Evolutionary conservation across 2,797 vertebrate species (phyloP).

Genomic region (Crenichthys baileyi): DNA sequence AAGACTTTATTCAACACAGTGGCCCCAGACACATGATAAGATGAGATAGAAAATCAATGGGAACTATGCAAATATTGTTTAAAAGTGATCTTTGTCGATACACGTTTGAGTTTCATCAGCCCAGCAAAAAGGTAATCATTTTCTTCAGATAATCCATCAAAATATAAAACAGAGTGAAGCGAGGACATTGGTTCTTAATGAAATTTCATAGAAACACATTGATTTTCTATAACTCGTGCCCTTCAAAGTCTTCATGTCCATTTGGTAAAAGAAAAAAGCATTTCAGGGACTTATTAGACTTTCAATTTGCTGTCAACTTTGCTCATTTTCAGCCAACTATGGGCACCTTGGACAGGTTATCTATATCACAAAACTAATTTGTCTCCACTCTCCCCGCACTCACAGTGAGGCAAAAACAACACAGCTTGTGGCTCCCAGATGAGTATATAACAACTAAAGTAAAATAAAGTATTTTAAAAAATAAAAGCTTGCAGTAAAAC

Average conservation of each 20-base stretch:
- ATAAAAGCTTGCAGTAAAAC: conserved; percentile 3
- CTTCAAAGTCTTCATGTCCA: conserved; percentile 89
- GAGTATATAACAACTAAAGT: conserved; percentile 37
- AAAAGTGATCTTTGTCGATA: conserved; percentile 85
- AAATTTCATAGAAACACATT: conserved; percentile 94
- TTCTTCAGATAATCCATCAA: conserved; percentile 93
- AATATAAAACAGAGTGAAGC: conserved; percentile 92
- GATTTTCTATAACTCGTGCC: conserved; percentile 95
- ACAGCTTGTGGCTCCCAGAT: conserved; percentile 63
- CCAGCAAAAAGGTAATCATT: conserved; percentile 78
- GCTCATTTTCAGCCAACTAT: conserved; percentile 92
- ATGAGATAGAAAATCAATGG: conserved; percentile 80
- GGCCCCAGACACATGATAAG: conserved; percentile 82
- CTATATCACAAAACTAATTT: conserved; percentile 95
- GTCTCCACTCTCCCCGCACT: conserved; percentile 90
- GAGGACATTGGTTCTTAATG: conserved; percentile 89
- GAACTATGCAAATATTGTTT: conserved; percentile 79
- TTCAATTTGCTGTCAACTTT: conserved; percentile 94
- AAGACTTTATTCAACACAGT: conserved; percentile 64
- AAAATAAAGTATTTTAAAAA: conserved; percentile 21
- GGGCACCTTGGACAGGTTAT: conserved; percentile 91
- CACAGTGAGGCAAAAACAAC: conserved; percentile 83
- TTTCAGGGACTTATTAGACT: conserved; percentile 97
- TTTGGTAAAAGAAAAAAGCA: conserved; percentile 86
- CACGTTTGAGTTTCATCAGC: conserved; percentile 79